Evolutionary conservation across 2,113 vertebrate genomes (phyloP), one percentile per base, ranked within the genome.

Genomic region (Cryptotis parvus): DNA sequence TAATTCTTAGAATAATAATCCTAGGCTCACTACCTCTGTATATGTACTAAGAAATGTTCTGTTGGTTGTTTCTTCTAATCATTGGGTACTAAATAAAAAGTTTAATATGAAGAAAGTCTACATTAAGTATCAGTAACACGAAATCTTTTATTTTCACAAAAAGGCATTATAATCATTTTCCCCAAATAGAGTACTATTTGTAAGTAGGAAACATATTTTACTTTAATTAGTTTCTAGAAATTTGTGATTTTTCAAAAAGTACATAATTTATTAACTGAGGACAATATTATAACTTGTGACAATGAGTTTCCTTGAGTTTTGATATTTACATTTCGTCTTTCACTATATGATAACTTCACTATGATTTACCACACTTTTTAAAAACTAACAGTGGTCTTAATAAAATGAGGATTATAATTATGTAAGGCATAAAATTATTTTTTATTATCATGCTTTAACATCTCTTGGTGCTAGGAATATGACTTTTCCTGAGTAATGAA

Each of bases 91-190:
- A 26, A 72, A 72, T 80, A 49, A 11, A 45, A 5, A 10, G 26
- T 70, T 91, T 72, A n/a, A 9, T 66, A 15, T 63, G 20, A 94
- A 74, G 9, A 70, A 8, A 31, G 26, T 91, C 84, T 22, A 18
- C 29, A 33, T 3, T 83, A 68, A 78, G 6, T 37, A 52, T 66
- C 4, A 55, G 1, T 37, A n/a, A 39, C 6, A 63, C 10, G 9
- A 63, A 75, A 75, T 63, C 9, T 27, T 82, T 72, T 78, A 66
- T 90, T 90, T 87, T 7, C 76, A 45, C 8, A n/a, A 26, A 74
- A 1, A 78, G 70, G 35, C 10, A 7, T 70, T 76, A 55, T 83
- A 49, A 24, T 33, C 24, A 58, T 58, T 55, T 58, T 22, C 18
- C 55, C 20, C 18, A 58, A 58, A 58, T 58, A 55, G 22, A 58